Conservation (phyloP, 1,140 invertebrate species). For the Drosophila ambigua region DNA sequence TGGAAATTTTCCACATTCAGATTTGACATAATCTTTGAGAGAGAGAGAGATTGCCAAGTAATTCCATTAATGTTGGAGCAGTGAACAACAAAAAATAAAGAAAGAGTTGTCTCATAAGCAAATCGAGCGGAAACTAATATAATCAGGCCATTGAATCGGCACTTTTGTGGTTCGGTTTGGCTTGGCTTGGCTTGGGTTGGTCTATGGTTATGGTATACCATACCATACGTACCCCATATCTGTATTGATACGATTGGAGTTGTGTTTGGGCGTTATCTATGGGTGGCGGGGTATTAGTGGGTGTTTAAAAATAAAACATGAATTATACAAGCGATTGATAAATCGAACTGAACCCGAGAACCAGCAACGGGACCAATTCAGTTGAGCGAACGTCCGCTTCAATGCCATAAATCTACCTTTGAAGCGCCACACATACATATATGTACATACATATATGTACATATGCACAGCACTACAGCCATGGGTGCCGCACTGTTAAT, state of each 20-base stretch:
- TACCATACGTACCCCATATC: neutral
- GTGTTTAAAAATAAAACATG: slow-evolving; percentile 75
- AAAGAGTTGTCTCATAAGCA: slow-evolving; percentile 23
- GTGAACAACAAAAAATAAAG: neutral
- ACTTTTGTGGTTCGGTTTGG: slow-evolving; percentile 8
- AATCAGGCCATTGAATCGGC: slow-evolving; percentile 30
- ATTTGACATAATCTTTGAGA: slow-evolving; percentile 20
- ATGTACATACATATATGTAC: neutral
- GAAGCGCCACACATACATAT: slow-evolving; percentile 28
- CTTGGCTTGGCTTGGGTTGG: slow-evolving; percentile 1
- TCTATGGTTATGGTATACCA: neutral
- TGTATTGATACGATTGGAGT: slow-evolving; percentile 15
- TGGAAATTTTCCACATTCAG: slow-evolving; percentile 34
- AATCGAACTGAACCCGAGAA: slow-evolving; percentile 31
- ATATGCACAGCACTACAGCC: slow-evolving; percentile 7
- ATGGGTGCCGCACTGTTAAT: slow-evolving; percentile 6
- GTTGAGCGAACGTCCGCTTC: neutral
- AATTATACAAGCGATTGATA: slow-evolving; percentile 65
- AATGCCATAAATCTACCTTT: slow-evolving; percentile 47
- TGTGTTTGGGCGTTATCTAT: slow-evolving; percentile 27
- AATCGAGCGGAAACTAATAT: slow-evolving; percentile 41
- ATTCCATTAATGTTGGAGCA: neutral
- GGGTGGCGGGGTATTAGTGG: slow-evolving; percentile 46
- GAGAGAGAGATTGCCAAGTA: slow-evolving; percentile 25
- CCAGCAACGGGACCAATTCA: neutral